Conservation (phyloP, 2,113 vertebrate genomes). For the Xenopus borealis region DNA sequence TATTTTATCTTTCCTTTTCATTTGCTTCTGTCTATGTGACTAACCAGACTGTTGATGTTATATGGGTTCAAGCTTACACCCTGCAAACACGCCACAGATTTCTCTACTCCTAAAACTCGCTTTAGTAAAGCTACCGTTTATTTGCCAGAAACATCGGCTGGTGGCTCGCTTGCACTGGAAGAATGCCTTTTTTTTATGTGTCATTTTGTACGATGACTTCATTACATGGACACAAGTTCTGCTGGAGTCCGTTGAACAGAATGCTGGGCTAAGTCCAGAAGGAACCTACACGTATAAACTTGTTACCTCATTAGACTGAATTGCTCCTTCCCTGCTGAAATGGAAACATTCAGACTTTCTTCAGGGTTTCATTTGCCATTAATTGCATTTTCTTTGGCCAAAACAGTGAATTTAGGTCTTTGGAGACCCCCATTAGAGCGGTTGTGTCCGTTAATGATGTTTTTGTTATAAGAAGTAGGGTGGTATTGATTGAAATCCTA, state of each 20-base stretch:
- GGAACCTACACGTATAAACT: slow-evolving; percentile 27
- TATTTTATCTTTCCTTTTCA: slow-evolving; percentile 17
- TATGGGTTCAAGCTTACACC: slow-evolving; percentile 18
- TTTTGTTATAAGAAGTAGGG: slow-evolving; percentile 5
- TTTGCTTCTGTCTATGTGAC: slow-evolving; percentile 51
- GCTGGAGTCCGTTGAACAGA: slow-evolving; percentile 37
- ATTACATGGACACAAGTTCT: slow-evolving; percentile 51
- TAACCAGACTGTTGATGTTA: slow-evolving; percentile 1
- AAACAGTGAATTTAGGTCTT: slow-evolving; percentile 12
- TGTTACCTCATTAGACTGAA: slow-evolving; percentile 41
- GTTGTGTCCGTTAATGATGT: background rate
- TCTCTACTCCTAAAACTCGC: slow-evolving; percentile 21
- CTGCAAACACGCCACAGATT: slow-evolving; percentile 43
- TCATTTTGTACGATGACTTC: slow-evolving; percentile 9
- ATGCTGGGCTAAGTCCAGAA: slow-evolving; percentile 16
- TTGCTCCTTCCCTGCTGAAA: slow-evolving; percentile 10
- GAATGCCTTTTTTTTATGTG: slow-evolving; percentile 53
- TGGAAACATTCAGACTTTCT: background rate
- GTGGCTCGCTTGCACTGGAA: slow-evolving; percentile 46
- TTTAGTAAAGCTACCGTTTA: slow-evolving; percentile 32
- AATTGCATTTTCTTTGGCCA: background rate
- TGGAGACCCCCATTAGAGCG: background rate
- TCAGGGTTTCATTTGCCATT: slow-evolving; percentile 1
- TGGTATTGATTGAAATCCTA: slow-evolving; percentile 1
- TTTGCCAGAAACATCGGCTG: slow-evolving; percentile 27